Conservation (phyloP, 2,888 invertebrate genomes). For the Apamea sordens region DNA sequence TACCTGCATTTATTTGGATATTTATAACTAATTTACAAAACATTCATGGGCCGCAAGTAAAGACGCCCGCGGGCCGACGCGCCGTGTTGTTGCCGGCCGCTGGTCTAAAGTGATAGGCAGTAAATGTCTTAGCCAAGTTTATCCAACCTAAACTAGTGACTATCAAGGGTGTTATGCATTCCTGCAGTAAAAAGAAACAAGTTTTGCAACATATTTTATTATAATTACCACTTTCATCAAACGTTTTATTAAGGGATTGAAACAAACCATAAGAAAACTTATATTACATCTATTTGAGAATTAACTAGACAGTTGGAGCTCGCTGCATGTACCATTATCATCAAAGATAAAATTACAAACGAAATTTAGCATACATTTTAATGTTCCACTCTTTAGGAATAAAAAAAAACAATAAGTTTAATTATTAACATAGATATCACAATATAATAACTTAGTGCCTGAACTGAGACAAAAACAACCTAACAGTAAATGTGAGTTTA, state of each 20-base stretch:
- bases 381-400: slow-evolving; percentile 51
- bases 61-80: too few relatives aligned
- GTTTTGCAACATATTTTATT: slow-evolving; percentile 85
- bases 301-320: slow-evolving; percentile 71
- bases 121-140: not conserved
- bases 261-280: slow-evolving; percentile 78
- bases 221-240: slow-evolving; percentile 83
- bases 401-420: slow-evolving; percentile 56
- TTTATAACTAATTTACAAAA: too few relatives aligned
- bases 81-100: too few relatives aligned
- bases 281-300: slow-evolving; percentile 76
- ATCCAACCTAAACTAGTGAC: not conserved
- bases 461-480: slow-evolving; percentile 58
- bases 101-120: too few relatives aligned
- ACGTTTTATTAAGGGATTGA: slow-evolving; percentile 78
- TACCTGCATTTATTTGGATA: too few relatives aligned
- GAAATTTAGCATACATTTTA: slow-evolving; percentile 62
- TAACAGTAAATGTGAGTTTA: slow-evolving; percentile 40
- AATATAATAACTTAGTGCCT: slow-evolving; percentile 68
- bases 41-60: too few relatives aligned
- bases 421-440: slow-evolving; percentile 69
- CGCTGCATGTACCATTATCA: slow-evolving; percentile 62
- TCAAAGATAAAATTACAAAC: slow-evolving; percentile 57
- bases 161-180: not conserved
- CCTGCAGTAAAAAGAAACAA: slow-evolving; percentile 57